phyloP scores from a whole-genome alignment of 53 echinoderm and acorn worm genomes.

The Paracentrotus lividus region DNA sequence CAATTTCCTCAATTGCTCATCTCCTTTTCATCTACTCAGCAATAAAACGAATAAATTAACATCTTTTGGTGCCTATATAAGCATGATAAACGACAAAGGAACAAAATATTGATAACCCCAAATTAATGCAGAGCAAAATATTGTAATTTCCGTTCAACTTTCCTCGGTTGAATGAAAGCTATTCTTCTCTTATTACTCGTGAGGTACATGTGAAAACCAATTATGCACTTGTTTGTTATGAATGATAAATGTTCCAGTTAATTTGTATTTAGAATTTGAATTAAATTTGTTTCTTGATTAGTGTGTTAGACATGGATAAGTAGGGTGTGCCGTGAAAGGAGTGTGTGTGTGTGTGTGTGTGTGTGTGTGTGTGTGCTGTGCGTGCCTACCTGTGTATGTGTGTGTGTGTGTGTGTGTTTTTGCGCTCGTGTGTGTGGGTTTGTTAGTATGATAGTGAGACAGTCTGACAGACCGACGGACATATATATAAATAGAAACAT shows the following conservation, averaged over 20 bases:
- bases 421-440: too few species aligned
- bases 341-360: too few species aligned
- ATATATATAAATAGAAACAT: too few species aligned
- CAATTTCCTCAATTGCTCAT: background rate
- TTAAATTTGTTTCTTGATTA: too few species aligned
- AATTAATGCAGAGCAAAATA: conserved; percentile 6
- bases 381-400: too few species aligned
- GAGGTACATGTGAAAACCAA: background rate
- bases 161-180: background rate
- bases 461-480: too few species aligned
- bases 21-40: background rate
- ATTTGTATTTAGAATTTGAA: background rate
- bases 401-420: too few species aligned
- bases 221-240: conserved; percentile 4
- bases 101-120: background rate
- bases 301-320: too few species aligned
- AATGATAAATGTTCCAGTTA: conserved; percentile 27
- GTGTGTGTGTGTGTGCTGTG: too few species aligned
- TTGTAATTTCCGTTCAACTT: conserved; percentile 11
- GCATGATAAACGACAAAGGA: background rate
- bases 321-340: too few species aligned
- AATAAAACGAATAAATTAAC: conserved; percentile 5
- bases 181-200: background rate
- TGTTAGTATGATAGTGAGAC: too few species aligned
- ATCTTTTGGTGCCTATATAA: background rate